Percentiles rank a stretch among this genome's conserved stretches.
Evolutionary conservation across 2,113 vertebrate species (phyloP).

Genomic region (Spea multiplicata): DNA sequence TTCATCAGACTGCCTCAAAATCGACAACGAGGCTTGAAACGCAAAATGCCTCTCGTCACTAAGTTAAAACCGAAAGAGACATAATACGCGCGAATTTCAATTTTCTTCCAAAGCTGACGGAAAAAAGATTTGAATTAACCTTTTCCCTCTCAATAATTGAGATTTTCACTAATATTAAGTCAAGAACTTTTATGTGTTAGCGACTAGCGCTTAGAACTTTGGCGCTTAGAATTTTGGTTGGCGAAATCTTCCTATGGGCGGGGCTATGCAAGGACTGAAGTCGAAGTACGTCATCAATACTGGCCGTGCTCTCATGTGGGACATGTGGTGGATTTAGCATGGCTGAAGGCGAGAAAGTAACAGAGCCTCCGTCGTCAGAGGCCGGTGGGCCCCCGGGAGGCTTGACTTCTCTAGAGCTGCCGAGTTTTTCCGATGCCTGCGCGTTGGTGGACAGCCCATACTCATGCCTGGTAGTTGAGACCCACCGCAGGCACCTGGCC

Average conservation of each 20-base stretch:
- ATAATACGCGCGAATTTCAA: too few relatives aligned
- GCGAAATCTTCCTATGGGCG: too few relatives aligned
- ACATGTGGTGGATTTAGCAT: conserved; percentile 18
- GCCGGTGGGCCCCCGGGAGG: accelerated
- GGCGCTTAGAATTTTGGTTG: too few relatives aligned
- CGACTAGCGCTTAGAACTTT: too few relatives aligned
- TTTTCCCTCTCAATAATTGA: too few relatives aligned
- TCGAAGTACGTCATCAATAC: not conserved
- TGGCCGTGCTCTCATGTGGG: not conserved
- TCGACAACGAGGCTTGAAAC: not conserved
- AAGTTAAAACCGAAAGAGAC: too few relatives aligned
- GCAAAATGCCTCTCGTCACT: not conserved
- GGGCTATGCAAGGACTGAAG: not conserved
- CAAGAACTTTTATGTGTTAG: too few relatives aligned
- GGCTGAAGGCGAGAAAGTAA: not conserved
- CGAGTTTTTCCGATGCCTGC: conserved; percentile 75
- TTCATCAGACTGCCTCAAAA: not conserved
- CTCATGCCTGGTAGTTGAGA: conserved; percentile 80
- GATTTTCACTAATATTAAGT: too few relatives aligned
- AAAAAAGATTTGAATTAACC: too few relatives aligned
- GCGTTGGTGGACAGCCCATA: conserved; percentile 69
- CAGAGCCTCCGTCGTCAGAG: not conserved
- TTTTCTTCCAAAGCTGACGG: too few relatives aligned
- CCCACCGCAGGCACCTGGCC: conserved; percentile 77
- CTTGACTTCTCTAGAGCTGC: conserved; percentile 57